Evolutionary conservation across 1,140 invertebrate genomes (phyloP), one percentile per base, ranked within the genome.

Genomic region (Pogonomyrmex californicus): DNA sequence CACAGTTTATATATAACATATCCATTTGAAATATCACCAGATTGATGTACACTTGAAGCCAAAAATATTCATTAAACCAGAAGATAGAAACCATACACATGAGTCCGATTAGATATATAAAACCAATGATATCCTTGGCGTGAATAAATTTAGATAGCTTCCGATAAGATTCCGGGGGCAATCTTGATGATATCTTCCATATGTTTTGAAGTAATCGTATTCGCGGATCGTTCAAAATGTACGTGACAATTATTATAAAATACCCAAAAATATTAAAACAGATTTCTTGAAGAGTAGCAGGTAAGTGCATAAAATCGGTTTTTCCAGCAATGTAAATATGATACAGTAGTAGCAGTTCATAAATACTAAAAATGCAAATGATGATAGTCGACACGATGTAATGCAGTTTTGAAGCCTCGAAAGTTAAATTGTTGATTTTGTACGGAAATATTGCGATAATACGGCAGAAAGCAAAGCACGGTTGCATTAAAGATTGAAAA

Each of bases 1-100:
- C 91, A 23, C 90, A 94, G 54, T 94, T 91, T 1, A 91, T 86
- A 65, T 94, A 95, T 0, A 92, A 81, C 23, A 87, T 91, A 76
- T 94, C 93, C 82, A 94, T 86, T 0, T 88, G 41, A 73, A 85
- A 93, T 9, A 93, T 68, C 0, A 90, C 23, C 2, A 91, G n/a
- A 0, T 88, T 85, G 6, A 86, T 78, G 30, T 93, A 93, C 0
- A 92, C 9, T 0, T 6, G 23, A 4, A 76, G 10, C 0, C 23
- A 23, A 6, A 2, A 0, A 5, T 4, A 63, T 17, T 1, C 2
- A 36, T 17, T 6, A 5, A 88, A 0, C 1, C 5, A 63, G 7
- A 17, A n/a, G 4, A 4, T 6, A 54, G 17, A 0, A 0, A 1
- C 14, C 23, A 17, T 92, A 2, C 79, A 65, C 2, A 75, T 0